Base-by-base conservation (phyloP, 2,888 invertebrate genomes). In the Onchidella celtica region DNA sequence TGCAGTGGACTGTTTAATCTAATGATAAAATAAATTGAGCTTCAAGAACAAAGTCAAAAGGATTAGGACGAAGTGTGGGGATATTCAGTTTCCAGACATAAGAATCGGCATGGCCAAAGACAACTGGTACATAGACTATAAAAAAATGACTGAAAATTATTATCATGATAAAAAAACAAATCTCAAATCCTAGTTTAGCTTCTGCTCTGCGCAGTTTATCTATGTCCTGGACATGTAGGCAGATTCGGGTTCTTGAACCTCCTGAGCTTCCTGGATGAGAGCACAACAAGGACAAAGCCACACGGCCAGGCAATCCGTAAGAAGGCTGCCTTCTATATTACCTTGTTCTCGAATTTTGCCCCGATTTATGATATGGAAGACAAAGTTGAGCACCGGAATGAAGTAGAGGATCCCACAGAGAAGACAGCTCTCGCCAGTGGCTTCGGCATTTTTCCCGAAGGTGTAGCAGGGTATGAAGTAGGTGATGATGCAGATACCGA, bases 401-500 rank as follows among this genome's bases (percentile, higher is more conserved):
- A 72, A 57, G 34, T 72, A 72, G 2, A 59, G 57, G 11, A 72
- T 21, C 3, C 91, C 92, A 73, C 90, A 92, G n/a, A 92, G 82
- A 17, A 91, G 75, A 79, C 92, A 92, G 79, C 86, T 88, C 38
- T 92, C 92, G 4, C 91, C 92, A 3, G 91, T 90, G 1, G 88
- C 87, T 77, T 92, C 91, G 4, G 91, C 91, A 83, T 90, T 91
- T 85, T 91, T 91, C 6, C 92, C 92, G 70, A 90, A 90, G 59
- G 89, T 89, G 86, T 91, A 92, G 82, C 92, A 92, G 11, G 92
- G 92, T 17, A 89, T 82, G 34, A 92, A 86, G 84, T 88, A 92
- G 24, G 91, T 90, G 74, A 92, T 87, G 77, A 92, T 85, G 79
- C 92, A 92, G 47, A 92, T 65, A 27, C 86, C 86, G 78, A 86